Evolutionary conservation across 1,140 invertebrate genomes (phyloP), one percentile per base, ranked within the genome.

Genomic region (Heliconius nattereri): DNA sequence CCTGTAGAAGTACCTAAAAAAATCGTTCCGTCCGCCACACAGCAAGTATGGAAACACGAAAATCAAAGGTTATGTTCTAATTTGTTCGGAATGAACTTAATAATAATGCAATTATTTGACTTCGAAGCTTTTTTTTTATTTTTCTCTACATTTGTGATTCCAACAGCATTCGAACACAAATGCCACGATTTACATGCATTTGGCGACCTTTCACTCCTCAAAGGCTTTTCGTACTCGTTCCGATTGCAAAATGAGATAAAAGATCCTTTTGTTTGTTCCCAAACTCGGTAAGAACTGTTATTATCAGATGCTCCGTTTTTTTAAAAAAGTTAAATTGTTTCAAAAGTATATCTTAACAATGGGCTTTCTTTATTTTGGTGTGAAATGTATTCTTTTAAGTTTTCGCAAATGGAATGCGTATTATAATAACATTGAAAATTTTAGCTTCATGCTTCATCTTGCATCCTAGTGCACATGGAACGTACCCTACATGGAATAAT

Each of bases 161-260:
- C 16, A 9, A 23, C 32, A 35, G 37, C 72, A 73, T 73, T 73
- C 49, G 72, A 40, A 73, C 60, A 29, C 37, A 35, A 76, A 76
- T 76, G 19, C 52, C 32, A 45, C 75, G 66, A 76, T 76, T 76
- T 76, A 76, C 75, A 76, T 76, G 75, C 75, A 26, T 66, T 45
- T 29, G 29, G 75, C 54, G 57, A 76, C 57, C 60, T 45, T 76
- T 76, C 60, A 45, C 37, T 35, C 37, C 71, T 52, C 45, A 66
- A 66, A 78, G 45, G 71, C 71, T 71, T 72, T 72, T 57, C 66
- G 76, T 73, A 73, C 76, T 78, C 71, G 49, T 60, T 78, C 60
- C 13, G 76, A 78, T 78, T 78, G 29, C 76, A 23, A 78, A 78
- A 78, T 78, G 76, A 78, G 76, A 78, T 78, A 73, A 78, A 73